Base-by-base conservation (phyloP, 2,888 invertebrate genomes). In the Calliopum simillimum region DNA sequence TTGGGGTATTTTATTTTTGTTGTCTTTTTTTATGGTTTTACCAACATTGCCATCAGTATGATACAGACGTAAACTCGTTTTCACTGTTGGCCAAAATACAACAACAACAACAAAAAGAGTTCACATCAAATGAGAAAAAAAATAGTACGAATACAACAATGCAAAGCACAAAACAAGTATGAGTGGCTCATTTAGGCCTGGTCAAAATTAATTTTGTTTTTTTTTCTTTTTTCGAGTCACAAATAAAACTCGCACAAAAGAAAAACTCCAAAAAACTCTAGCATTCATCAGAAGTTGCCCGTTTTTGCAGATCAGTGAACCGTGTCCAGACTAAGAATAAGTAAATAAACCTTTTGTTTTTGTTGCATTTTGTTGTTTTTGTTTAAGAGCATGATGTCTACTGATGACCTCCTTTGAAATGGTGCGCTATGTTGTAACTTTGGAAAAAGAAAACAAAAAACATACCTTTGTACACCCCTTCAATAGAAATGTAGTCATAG, bases 261-360 rank as follows among this genome's bases (percentile, higher is more conserved):
- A 53, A 41, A 53, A 55, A 53, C 4, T 55, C 53, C 21, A 33
- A 49, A 19, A 23, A 61, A 33, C 23, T 14, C 14, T 25, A 14
- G 6, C 23, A 21, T 56, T 14, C 56, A 56, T 14, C 21, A 49
- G 56, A 23, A 56, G 56, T 33, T 25, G 56, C 5, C 47, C 16
- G 47, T 56, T 47, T 25, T 23, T 19, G 47, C 61, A 25, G 47
- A 21, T 62, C 62, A 47, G 62, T 62, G 62, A 62, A 62, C 62
- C 47, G 62, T 62, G 62, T 6, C 33, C 47, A 47, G 12, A 16
- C 44, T 47, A 25, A 23, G 47, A 62, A 62, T 13, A 33, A 33
- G 33, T 33, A 33, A 33, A 33, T 33, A 8, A 33, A 33, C 8
- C 33, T 33, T 8, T 33, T 33, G 5, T 33, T 33, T 33, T 33